Evolutionary conservation across 2,113 vertebrate species (phyloP).

Genomic region (Ivindomyrus marchei): DNA sequence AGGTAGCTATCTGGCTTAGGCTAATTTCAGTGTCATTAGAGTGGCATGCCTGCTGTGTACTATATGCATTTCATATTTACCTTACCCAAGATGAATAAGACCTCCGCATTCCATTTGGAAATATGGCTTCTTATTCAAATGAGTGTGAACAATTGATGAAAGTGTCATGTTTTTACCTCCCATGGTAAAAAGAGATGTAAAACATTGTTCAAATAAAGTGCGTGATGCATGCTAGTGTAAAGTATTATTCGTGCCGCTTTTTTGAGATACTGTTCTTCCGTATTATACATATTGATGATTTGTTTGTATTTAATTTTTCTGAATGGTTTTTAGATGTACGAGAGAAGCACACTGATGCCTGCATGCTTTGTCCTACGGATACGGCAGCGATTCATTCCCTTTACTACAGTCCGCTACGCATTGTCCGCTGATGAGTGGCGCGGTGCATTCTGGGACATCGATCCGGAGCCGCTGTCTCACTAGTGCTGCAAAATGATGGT

Average conservation of each 20-base stretch:
- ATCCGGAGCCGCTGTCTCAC: background rate
- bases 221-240: background rate
- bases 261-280: background rate
- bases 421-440: background rate
- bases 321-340: background rate
- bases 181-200: background rate
- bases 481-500: conserved; percentile 23
- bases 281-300: background rate
- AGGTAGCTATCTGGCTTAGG: too few species aligned
- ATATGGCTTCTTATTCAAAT: too few species aligned
- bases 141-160: too few species aligned
- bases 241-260: background rate
- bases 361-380: background rate
- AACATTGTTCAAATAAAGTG: background rate
- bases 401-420: background rate
- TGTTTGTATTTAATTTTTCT: background rate
- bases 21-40: too few species aligned
- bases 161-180: too few species aligned
- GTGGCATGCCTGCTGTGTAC: too few species aligned
- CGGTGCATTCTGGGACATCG: conserved; percentile 20
- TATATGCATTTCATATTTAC: too few species aligned
- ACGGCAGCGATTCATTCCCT: background rate
- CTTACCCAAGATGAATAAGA: too few species aligned
- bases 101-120: too few species aligned
- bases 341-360: background rate